These are phyloP conservation scores for Oreortyx pictus DNA, from an alignment of 2,797 vertebrate species.

Conservation along the genomic window DNA sequence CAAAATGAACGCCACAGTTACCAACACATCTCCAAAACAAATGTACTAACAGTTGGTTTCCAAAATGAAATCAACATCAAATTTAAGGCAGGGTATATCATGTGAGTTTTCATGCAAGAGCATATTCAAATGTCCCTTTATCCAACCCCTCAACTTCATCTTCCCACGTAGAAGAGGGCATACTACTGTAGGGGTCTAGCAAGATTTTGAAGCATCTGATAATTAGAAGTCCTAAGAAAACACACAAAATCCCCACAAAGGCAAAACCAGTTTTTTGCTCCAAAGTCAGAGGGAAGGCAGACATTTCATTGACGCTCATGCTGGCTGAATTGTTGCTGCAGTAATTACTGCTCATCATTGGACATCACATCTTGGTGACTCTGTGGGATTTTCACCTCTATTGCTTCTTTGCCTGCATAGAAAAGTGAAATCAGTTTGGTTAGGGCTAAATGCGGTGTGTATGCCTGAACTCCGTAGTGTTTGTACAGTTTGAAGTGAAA, in stretches of 20 bases:
- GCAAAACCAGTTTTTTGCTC: constrained; percentile 98
- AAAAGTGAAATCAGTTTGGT: constrained; percentile 55
- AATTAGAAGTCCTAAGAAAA: constrained; percentile 95
- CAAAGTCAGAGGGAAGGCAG: constrained; percentile 90
- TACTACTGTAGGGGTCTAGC: constrained; percentile 96
- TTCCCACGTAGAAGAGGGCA: constrained; percentile 97
- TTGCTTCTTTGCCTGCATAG: constrained; percentile 71
- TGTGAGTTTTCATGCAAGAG: constrained; percentile 86
- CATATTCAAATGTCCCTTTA: constrained; percentile 97
- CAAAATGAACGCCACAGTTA: constrained; percentile 50
- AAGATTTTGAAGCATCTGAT: constrained; percentile 96
- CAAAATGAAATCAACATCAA: constrained; percentile 53
- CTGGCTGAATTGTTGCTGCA: constrained; percentile 91
- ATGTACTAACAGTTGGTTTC: constrained; percentile 42
- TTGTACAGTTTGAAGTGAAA: constrained; percentile 22
- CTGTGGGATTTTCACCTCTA: constrained; percentile 51
- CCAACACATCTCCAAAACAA: constrained; percentile 53
- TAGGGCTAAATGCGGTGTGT: background rate
- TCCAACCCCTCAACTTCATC: constrained; percentile 94
- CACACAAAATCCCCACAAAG: constrained; percentile 94
- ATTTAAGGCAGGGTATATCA: constrained; percentile 57
- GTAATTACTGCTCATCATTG: constrained; percentile 90
- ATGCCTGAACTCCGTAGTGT: background rate
- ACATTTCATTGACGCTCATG: constrained; percentile 90
- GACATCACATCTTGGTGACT: constrained; percentile 71